These are phyloP conservation scores for Alectoris magna DNA, from an alignment of 2,797 vertebrate genomes.

Conservation along the genomic window DNA sequence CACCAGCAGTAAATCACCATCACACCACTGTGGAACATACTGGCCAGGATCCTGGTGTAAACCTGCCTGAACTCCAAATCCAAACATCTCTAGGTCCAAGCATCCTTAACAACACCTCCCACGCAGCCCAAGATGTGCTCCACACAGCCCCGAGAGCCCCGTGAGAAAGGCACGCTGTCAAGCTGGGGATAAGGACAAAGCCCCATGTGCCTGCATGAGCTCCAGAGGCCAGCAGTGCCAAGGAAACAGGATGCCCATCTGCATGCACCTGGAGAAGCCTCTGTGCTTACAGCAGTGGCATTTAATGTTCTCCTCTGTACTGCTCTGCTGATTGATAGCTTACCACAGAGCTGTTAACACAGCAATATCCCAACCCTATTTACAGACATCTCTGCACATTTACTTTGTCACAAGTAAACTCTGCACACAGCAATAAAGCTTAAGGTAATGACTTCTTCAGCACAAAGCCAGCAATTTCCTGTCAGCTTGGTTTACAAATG, in stretches of 20 bases:
- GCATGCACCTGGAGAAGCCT: rapidly evolving
- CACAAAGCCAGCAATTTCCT: slow-evolving; percentile 74
- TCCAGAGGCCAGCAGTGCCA: neutral
- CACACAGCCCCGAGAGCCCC: rapidly evolving
- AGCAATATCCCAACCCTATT: slow-evolving; percentile 65
- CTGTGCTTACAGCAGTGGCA: neutral
- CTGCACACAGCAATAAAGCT: slow-evolving; percentile 73
- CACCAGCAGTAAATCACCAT: no score
- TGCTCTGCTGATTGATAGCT: slow-evolving; percentile 64
- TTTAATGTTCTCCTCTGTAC: slow-evolving; percentile 8
- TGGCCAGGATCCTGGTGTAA: neutral
- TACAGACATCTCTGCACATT: slow-evolving; percentile 72
- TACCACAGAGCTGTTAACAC: slow-evolving; percentile 48
- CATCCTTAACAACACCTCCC: neutral
- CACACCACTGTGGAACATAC: neutral
- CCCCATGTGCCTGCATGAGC: no score
- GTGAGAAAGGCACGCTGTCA: neutral
- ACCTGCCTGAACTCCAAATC: neutral
- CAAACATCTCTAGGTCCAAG: neutral
- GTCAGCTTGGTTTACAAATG: slow-evolving; percentile 71
- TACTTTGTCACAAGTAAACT: slow-evolving; percentile 75
- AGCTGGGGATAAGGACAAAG: neutral
- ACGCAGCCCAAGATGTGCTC: no score
- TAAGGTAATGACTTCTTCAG: slow-evolving; percentile 77
- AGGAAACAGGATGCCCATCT: rapidly evolving